Conservation (phyloP, 2,797 vertebrate genomes). For the Sebastes taczanowskii region DNA sequence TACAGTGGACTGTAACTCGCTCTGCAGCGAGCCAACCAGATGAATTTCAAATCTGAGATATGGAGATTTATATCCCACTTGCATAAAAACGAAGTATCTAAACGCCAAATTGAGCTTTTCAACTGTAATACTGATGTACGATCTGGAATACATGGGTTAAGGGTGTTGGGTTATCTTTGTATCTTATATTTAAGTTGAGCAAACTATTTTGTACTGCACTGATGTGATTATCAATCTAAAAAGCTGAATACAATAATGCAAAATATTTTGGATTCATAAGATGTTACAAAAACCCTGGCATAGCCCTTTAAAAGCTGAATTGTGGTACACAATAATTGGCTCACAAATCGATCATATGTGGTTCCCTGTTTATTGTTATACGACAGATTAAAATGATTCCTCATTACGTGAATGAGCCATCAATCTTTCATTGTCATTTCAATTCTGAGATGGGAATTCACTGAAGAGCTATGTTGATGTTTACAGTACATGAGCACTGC, state of each 20-base stretch:
- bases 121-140: background rate
- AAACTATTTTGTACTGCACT: background rate
- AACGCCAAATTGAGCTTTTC: background rate
- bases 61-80: background rate
- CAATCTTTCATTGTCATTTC: background rate
- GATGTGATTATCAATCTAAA: background rate
- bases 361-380: background rate
- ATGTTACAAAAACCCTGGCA: background rate
- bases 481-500: background rate
- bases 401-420: background rate
- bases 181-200: background rate
- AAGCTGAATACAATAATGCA: background rate
- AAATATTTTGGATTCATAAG: background rate
- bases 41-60: background rate
- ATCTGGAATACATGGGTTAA: background rate
- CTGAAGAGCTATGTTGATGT: slow-evolving; percentile 2
- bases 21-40: background rate
- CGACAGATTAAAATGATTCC: background rate
- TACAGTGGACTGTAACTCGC: background rate
- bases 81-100: background rate
- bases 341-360: background rate
- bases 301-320: background rate
- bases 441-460: background rate
- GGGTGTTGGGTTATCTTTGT: background rate
- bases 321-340: background rate